phyloP scores from a whole-genome alignment of 2,888 invertebrate genomes.

The Pemphredon lugubris region DNA sequence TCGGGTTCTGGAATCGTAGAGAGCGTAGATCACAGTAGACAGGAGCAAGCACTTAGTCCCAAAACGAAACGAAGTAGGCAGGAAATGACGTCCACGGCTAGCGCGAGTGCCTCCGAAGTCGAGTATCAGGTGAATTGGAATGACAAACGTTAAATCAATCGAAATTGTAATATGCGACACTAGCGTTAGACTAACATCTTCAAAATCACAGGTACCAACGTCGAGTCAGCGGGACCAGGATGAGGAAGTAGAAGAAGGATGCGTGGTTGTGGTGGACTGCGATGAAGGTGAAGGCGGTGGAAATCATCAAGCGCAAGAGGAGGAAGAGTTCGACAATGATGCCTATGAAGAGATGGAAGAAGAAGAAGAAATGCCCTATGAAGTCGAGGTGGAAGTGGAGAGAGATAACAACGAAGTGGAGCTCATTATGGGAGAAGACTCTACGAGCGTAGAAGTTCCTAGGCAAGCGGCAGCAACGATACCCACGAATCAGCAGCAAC shows the following conservation, averaged over 20 bases:
- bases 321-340: conserved; percentile 82
- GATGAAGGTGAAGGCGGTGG: conserved; percentile 87
- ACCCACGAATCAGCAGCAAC: conserved; percentile 83
- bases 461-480: conserved; percentile 82
- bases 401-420: conserved; percentile 86
- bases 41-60: conserved; percentile 75
- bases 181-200: too few species aligned
- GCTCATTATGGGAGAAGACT: conserved; percentile 84
- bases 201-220: conserved; percentile 89
- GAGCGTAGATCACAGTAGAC: conserved; percentile 72
- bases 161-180: too few species aligned
- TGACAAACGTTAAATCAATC: neutral
- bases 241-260: conserved; percentile 85
- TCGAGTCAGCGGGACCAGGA: conserved; percentile 93
- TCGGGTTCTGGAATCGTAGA: conserved; percentile 74
- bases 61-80: conserved; percentile 75
- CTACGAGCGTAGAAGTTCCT: conserved; percentile 83
- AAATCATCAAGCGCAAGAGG: conserved; percentile 80
- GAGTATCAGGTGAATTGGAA: conserved; percentile 75
- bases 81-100: conserved; percentile 71
- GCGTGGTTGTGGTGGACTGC: conserved; percentile 89
- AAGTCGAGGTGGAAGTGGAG: conserved; percentile 81
- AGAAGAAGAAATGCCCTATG: conserved; percentile 78
- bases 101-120: conserved; percentile 77
- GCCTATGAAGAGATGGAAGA: conserved; percentile 79